Evolutionary conservation across 2,888 invertebrate species (phyloP), one percentile per base, ranked within the genome.

Genomic region (Cheilosia pagana): DNA sequence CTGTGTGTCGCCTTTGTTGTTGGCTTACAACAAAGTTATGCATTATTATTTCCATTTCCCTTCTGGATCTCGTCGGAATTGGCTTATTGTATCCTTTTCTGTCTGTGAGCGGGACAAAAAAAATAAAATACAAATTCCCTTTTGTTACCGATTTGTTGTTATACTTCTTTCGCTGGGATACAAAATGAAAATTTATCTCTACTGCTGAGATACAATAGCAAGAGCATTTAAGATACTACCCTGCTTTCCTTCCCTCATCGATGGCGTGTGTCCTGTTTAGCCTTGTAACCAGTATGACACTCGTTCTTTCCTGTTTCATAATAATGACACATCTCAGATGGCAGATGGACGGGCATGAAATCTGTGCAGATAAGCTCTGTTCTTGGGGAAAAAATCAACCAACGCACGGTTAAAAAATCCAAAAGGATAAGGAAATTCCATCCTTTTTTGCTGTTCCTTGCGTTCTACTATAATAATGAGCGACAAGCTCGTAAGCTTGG

Each of bases 111-210:
- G 62, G 31, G 70, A 74, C 41, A 65, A 70, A 50, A 53, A 45
- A 50, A n/a, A 52, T 14, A 23, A 39, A 55, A 43, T 5, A 52
- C 43, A 76, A 65, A 63, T 81, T 63, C 28, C 16, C 16, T 21
- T n/a, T 43, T 45, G 16, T 19, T 35, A 2, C n/a, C 16, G 41
- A 41, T 41, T 41, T 41, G 19, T 67, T 16, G 2, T 53, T 57
- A 14, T n/a, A 7, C 7, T 43, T 43, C 7, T 39, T 65, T n/a
- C 28, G 45, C 19, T 35, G 10, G 14, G 63, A 70, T 65, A 62
- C 45, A 77, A 77, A 72, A 82, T 72, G 74, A 78, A 78, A 83
- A 78, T 83, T 52, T 78, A 78, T 78, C 67, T 62, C 70, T 77
- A 78, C 67, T 23, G 78, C 68, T 23, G n/a, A 35, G 68, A 60